A percentile compares a stretch with the other conserved stretches of the same genome.
These are phyloP conservation scores for Cantharis rustica DNA, from an alignment of 2,888 invertebrate genomes.

Conservation along the genomic window DNA sequence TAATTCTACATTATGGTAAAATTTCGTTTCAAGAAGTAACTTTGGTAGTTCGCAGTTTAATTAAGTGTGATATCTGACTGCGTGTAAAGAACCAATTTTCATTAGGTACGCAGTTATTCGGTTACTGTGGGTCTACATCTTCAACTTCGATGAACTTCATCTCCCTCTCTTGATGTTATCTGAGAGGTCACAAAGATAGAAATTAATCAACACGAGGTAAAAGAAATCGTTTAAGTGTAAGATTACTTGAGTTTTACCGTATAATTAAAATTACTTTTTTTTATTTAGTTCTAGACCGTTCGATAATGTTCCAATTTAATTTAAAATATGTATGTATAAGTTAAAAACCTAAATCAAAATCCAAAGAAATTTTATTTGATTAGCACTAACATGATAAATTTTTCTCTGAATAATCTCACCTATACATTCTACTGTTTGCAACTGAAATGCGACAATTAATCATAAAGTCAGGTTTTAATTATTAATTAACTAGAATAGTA, in stretches of 20 bases:
- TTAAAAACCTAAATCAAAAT: background rate
- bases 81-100: constrained; percentile 11
- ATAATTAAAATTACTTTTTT: constrained; percentile 14
- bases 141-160: constrained; percentile 13
- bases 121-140: constrained; percentile 9
- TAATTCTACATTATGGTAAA: background rate
- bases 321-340: background rate
- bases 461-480: background rate
- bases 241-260: constrained; percentile 12
- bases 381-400: background rate
- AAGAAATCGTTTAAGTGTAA: constrained; percentile 17
- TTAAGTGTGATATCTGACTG: constrained; percentile 39
- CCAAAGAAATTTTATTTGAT: background rate
- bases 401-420: background rate
- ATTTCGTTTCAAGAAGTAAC: constrained; percentile 11
- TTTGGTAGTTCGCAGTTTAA: constrained; percentile 38
- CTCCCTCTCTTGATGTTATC: constrained; percentile 14
- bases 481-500: background rate
- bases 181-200: constrained; percentile 14
- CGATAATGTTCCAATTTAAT: background rate
- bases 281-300: background rate
- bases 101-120: constrained; percentile 11
- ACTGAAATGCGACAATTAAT: background rate
- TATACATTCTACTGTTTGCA: background rate
- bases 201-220: constrained; percentile 18